Conservation (phyloP, 2,888 invertebrate genomes). For the Drosophila peninsularis region DNA sequence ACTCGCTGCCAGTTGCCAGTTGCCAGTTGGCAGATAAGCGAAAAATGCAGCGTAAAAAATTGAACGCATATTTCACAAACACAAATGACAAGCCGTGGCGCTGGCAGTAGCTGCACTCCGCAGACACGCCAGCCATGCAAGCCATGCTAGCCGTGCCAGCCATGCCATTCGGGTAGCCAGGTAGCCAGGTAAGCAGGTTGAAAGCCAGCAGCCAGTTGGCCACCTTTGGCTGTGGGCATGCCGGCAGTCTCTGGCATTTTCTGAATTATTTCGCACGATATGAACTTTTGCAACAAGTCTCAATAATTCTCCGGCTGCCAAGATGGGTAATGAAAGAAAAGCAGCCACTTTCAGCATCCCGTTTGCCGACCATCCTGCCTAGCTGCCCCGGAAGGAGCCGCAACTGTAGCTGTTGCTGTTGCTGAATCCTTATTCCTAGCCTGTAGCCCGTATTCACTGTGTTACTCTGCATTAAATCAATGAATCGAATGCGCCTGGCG, state of each 20-base stretch:
- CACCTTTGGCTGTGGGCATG: constrained; percentile 41
- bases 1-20: constrained; percentile 55
- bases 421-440: neutral
- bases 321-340: constrained; percentile 54
- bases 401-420: constrained; percentile 4
- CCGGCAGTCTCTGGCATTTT: constrained; percentile 57
- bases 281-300: constrained; percentile 78
- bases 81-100: constrained; percentile 62
- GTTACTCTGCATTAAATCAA: constrained; percentile 76
- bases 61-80: constrained; percentile 78
- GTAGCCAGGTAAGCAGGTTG: constrained; percentile 34
- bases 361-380: constrained; percentile 2
- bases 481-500: constrained; percentile 68
- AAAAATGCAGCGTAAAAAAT: constrained; percentile 78
- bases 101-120: constrained; percentile 19
- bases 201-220: constrained; percentile 35
- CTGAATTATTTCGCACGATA: constrained; percentile 77
- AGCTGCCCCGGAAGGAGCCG: constrained; percentile 5
- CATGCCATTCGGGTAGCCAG: constrained; percentile 13
- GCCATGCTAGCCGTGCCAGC: constrained; percentile 1
- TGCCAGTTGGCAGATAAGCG: constrained; percentile 71
- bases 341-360: constrained; percentile 31
- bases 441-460: constrained; percentile 26
- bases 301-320: constrained; percentile 75
- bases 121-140: constrained; percentile 18